Evolutionary conservation across 2,797 vertebrate species (phyloP).

Genomic region (Octomys mimax): DNA sequence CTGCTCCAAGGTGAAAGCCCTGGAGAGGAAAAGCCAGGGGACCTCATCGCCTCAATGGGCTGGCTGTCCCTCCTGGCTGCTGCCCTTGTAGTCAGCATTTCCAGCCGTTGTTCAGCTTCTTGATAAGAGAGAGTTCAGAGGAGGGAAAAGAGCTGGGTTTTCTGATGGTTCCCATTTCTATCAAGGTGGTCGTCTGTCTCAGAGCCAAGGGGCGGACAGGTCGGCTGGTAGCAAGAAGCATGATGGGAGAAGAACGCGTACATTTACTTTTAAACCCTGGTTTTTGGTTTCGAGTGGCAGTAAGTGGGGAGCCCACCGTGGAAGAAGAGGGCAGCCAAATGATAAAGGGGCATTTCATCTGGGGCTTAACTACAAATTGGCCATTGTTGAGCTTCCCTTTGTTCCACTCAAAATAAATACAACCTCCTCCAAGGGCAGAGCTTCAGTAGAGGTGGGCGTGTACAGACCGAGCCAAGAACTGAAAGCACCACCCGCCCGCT

Average conservation of each 20-base stretch:
- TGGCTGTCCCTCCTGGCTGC: background rate
- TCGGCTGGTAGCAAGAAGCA: background rate
- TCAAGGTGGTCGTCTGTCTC: background rate
- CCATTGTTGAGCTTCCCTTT: background rate
- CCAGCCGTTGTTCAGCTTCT: background rate
- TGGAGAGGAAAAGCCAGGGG: background rate
- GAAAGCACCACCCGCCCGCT: background rate
- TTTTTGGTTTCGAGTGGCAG: background rate
- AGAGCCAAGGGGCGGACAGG: background rate
- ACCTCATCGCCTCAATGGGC: background rate
- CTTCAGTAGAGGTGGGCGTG: background rate
- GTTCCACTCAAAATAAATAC: conserved; percentile 48
- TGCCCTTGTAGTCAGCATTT: background rate
- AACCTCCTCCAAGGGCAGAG: conserved; percentile 15
- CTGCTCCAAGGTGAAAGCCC: background rate
- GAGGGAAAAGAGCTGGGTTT: background rate
- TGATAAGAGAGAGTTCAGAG: background rate
- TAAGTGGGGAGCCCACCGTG: background rate
- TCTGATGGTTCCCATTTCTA: background rate
- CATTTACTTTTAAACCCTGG: background rate
- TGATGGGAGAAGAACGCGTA: background rate
- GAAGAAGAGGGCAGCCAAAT: background rate
- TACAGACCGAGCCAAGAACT: conserved; percentile 38
- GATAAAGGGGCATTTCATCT: background rate
- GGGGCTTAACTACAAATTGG: background rate